phyloP scores from a whole-genome alignment of 2,113 vertebrate genomes.

The Girardinichthys multiradiatus region DNA sequence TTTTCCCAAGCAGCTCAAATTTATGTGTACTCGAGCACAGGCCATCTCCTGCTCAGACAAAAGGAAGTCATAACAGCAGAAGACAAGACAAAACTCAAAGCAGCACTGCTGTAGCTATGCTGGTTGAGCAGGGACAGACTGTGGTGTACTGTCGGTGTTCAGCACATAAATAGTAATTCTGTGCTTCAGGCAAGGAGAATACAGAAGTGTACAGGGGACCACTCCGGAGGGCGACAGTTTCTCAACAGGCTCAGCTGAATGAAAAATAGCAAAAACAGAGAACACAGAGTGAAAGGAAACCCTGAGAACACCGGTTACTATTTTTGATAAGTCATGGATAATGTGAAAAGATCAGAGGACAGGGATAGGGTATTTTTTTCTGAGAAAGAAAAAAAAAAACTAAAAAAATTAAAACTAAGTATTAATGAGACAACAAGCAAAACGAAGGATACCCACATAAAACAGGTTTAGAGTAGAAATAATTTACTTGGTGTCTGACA shows the following conservation, averaged over 20 bases:
- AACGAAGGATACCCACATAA: not conserved
- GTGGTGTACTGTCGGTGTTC: slow-evolving; percentile 74
- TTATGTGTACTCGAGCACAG: not conserved
- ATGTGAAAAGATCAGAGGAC: slow-evolving; percentile 12
- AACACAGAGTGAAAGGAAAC: slow-evolving; percentile 40
- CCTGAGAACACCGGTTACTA: slow-evolving; percentile 20
- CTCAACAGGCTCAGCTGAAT: slow-evolving; percentile 70
- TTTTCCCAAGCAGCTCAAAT: not conserved
- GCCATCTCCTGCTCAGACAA: slow-evolving; percentile 23
- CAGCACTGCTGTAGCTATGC: slow-evolving; percentile 41
- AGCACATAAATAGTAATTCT: slow-evolving; percentile 80
- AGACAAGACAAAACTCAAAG: slow-evolving; percentile 46
- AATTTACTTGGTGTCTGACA: not conserved
- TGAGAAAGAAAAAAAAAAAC: slow-evolving; percentile 41
- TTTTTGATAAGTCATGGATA: slow-evolving; percentile 44
- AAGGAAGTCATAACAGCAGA: slow-evolving; percentile 46
- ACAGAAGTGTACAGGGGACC: slow-evolving; percentile 63
- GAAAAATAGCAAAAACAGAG: slow-evolving; percentile 59
- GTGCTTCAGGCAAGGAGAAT: slow-evolving; percentile 67
- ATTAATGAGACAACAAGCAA: slow-evolving; percentile 38
- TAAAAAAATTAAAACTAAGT: slow-evolving; percentile 33
- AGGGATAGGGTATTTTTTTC: no score
- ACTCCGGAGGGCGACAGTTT: slow-evolving; percentile 67
- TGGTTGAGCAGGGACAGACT: slow-evolving; percentile 57
- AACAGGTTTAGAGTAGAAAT: not conserved